phyloP scores from a whole-genome alignment of 2,113 vertebrate genomes.

The Spilogale gracilis region DNA sequence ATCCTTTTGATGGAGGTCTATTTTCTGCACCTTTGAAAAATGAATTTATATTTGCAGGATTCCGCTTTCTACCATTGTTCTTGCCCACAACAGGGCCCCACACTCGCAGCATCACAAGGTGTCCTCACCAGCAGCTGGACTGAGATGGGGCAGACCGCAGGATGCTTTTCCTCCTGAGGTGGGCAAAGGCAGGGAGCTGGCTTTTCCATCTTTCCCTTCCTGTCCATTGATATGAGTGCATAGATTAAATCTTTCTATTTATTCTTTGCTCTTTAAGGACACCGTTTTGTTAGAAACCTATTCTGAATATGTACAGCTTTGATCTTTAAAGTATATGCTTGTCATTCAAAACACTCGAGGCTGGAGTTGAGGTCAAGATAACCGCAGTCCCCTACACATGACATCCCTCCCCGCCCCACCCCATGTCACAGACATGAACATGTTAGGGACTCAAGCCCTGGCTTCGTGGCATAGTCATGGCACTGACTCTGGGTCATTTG shows the following conservation, averaged over 20 bases:
- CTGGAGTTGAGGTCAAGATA: not conserved
- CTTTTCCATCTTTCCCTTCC: too few species aligned
- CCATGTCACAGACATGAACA: not conserved
- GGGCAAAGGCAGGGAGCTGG: too few species aligned
- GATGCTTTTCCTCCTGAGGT: too few species aligned
- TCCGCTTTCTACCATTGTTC: too few species aligned
- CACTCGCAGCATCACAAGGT: too few species aligned
- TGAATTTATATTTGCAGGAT: too few species aligned
- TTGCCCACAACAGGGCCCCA: too few species aligned
- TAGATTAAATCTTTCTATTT: not conserved
- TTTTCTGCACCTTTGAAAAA: too few species aligned
- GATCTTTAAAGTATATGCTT: not conserved
- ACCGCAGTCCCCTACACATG: not conserved
- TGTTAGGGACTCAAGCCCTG: not conserved
- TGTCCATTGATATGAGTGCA: not conserved
- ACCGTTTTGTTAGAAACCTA: not conserved
- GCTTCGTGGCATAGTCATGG: rapidly evolving
- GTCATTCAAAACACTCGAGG: not conserved
- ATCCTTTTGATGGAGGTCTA: too few species aligned
- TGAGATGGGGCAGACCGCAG: too few species aligned
- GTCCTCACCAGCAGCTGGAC: too few species aligned
- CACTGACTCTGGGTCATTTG: not conserved
- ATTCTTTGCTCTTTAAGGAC: not conserved
- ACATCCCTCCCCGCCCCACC: too few species aligned
- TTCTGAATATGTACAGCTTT: not conserved